A percentile compares a stretch with the other conserved stretches of the same genome.
Conservation (phyloP, 2,888 invertebrate species). For the Gymnosoma rotundatum region DNA sequence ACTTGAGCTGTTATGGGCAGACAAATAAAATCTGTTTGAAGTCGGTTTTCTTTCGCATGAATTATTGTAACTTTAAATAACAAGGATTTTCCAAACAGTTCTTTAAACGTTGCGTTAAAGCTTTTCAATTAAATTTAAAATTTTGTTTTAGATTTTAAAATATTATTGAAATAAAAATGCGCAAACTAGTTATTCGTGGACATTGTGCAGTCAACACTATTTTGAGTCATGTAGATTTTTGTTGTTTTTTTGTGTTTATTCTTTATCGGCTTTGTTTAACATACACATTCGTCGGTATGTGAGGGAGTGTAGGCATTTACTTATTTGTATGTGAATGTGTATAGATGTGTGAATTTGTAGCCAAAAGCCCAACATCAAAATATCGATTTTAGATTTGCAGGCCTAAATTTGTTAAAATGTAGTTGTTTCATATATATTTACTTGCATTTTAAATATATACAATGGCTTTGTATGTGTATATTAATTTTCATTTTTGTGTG, state of each 20-base stretch:
- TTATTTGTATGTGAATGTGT: neutral
- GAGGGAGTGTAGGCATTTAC: neutral
- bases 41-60: too few species aligned
- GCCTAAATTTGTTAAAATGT: conserved; percentile 54
- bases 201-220: neutral
- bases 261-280: neutral
- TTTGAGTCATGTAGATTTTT: neutral
- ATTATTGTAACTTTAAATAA: too few species aligned
- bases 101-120: too few species aligned
- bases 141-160: neutral
- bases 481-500: neutral
- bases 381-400: conserved; percentile 65
- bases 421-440: conserved; percentile 9
- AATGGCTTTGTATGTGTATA: too few species aligned
- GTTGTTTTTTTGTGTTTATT: conserved; percentile 3
- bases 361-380: conserved; percentile 50
- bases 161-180: neutral
- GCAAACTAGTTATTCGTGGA: neutral
- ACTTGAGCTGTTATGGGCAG: too few species aligned
- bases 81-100: too few species aligned
- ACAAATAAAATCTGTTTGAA: too few species aligned
- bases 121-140: neutral
- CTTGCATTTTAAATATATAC: too few species aligned
- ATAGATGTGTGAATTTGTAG: conserved; percentile 8
- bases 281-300: neutral